These are phyloP conservation scores for Ischnura elegans DNA, from an alignment of 2,888 invertebrate genomes.

Conservation along the genomic window DNA sequence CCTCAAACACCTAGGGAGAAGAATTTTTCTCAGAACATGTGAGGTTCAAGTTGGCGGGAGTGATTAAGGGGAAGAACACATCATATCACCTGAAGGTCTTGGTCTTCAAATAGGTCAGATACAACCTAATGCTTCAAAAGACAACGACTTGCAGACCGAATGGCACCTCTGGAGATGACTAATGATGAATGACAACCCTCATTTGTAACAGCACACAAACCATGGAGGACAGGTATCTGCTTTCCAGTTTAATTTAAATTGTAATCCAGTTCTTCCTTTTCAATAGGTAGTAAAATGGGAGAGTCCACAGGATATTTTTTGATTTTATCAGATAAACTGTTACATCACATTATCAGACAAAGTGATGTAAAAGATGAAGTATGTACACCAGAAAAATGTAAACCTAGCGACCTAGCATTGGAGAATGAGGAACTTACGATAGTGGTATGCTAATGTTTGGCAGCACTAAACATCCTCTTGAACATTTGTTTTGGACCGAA, in stretches of 20 bases:
- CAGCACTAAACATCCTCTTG: neutral
- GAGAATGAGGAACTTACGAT: too few species aligned
- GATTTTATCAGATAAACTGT: too few species aligned
- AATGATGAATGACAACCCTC: too few species aligned
- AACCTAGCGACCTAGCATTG: neutral
- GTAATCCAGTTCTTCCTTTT: neutral
- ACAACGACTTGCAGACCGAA: too few species aligned
- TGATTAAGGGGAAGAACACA: neutral
- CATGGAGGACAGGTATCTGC: neutral
- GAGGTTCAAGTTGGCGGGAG: neutral
- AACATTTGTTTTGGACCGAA: neutral
- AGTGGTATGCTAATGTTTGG: too few species aligned
- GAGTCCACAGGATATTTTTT: neutral
- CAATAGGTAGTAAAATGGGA: neutral
- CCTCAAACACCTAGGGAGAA: constrained; percentile 15
- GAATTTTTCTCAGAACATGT: neutral
- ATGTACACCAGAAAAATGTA: too few species aligned
- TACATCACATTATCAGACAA: too few species aligned
- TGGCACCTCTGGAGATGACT: too few species aligned
- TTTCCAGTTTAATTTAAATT: neutral
- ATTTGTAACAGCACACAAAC: too few species aligned
- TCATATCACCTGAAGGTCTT: neutral
- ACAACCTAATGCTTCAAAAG: neutral
- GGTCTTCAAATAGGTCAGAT: neutral
- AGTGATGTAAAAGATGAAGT: neutral